Conservation (phyloP, 2,113 vertebrate species). For the Tachycineta bicolor region DNA sequence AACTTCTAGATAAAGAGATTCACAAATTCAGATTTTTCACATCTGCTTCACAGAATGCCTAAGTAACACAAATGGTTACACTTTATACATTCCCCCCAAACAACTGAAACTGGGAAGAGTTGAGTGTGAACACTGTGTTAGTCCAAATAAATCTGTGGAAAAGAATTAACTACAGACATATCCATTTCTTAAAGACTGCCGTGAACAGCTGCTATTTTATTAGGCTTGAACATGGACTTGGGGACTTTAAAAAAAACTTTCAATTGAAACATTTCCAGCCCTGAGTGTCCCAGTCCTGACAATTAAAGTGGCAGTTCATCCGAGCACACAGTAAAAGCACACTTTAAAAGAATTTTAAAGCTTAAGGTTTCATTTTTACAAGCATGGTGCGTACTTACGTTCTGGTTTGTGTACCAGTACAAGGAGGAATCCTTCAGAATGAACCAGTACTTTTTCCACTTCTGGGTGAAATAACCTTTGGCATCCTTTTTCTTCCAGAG, state of each 20-base stretch:
- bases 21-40: background rate
- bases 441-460: slow-evolving; percentile 95
- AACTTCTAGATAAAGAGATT: background rate
- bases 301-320: background rate
- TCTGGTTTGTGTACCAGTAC: slow-evolving; percentile 94
- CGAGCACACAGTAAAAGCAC: background rate
- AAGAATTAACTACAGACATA: background rate
- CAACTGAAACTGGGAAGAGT: background rate
- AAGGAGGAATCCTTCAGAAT: slow-evolving; percentile 90
- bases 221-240: background rate
- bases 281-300: background rate
- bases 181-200: background rate
- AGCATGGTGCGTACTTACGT: slow-evolving; percentile 71
- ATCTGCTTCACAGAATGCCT: background rate
- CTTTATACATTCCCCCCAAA: background rate
- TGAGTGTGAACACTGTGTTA: background rate
- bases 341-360: background rate
- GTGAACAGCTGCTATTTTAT: background rate
- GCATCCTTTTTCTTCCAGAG: slow-evolving; percentile 91
- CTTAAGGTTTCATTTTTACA: background rate
- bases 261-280: background rate
- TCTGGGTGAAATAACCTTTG: slow-evolving; percentile 90
- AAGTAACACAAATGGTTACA: background rate
- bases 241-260: background rate
- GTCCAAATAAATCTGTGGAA: background rate